Conservation (phyloP, 1,140 invertebrate genomes). For the Colletes latitarsis region DNA sequence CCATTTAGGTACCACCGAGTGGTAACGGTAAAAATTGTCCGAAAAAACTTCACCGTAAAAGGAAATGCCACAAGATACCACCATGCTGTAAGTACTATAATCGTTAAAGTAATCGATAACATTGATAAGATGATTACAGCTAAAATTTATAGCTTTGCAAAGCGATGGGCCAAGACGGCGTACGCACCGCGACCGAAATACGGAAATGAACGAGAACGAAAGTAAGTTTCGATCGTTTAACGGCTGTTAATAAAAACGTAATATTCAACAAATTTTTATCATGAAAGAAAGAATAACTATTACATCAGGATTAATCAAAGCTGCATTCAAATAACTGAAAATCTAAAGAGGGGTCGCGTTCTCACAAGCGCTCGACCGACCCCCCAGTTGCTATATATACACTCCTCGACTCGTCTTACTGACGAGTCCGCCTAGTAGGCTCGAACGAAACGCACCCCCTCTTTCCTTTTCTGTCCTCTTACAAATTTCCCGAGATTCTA, state of each 20-base stretch:
- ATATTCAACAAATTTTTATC: background rate
- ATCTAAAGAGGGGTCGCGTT: too few relatives aligned
- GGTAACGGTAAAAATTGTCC: constrained; percentile 85
- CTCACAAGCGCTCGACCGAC: too few relatives aligned
- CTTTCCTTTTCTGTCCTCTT: too few relatives aligned
- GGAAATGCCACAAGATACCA: constrained; percentile 79
- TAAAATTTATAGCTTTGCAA: constrained; percentile 59
- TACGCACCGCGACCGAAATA: constrained; percentile 46
- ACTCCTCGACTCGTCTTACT: too few relatives aligned
- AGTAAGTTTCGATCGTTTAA: constrained; percentile 46
- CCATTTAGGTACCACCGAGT: constrained; percentile 15
- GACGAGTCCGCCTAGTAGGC: too few relatives aligned
- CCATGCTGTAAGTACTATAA: constrained; percentile 74
- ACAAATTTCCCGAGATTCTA: too few relatives aligned
- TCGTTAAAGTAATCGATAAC: constrained; percentile 1
- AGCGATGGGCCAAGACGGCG: constrained; percentile 54
- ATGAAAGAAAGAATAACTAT: too few relatives aligned
- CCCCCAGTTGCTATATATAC: too few relatives aligned
- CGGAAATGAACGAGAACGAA: constrained; percentile 41
- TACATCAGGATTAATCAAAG: too few relatives aligned
- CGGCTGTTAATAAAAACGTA: constrained; percentile 16
- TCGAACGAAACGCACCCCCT: too few relatives aligned
- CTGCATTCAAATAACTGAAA: too few relatives aligned
- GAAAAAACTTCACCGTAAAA: constrained; percentile 81
- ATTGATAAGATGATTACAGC: background rate